Base-by-base conservation (phyloP, 2,888 invertebrate genomes). In the Clusia tigrina region DNA sequence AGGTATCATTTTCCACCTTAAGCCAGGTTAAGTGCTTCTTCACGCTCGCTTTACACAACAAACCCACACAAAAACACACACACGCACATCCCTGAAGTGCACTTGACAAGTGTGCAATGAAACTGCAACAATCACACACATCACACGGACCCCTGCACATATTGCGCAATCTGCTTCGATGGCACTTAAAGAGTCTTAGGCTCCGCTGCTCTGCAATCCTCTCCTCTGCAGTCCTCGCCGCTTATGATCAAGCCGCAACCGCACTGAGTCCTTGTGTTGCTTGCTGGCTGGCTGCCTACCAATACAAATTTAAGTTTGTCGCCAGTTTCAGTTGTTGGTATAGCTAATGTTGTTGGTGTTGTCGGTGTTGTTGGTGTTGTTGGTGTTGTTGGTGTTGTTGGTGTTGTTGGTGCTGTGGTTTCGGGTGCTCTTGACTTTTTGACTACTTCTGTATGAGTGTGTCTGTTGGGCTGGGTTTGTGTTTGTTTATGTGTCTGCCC, bases 21-120 rank as follows among this genome's bases (percentile, higher is more conserved):
- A 68, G 68, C 57, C 67, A 65, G 68, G 68, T 68, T 68, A 68
- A 68, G 67, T 67, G 68, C 65, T 67, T 67, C 57, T 32, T n/a
- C n/a, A n/a, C 15, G 12, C 53, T 24, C 22, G 26, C 53, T 23
- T 23, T 26, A 54, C 32, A 12, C 22, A 23, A 52, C 24, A 52
- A 23, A 54, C 32, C 9, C 17, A 32, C 54, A 54, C 54, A 54
- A 24, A n/a, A n/a, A 54, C 54, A 54, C 25, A 54, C 54, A 54
- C 54, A 26, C 53, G 24, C 25, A 53, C 53, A n/a, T 3, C 54
- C 17, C 23, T 3, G 10, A 15, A n/a, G 12, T n/a, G 20, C 52
- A 22, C 22, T 20, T 17, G n/a, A 26, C 5, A 54, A 24, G 12
- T 26, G 24, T 53, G 53, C 53, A 53, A 53, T 25, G 25, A 64